Base-by-base conservation (phyloP, 2,113 vertebrate genomes). In the Buteo buteo region DNA sequence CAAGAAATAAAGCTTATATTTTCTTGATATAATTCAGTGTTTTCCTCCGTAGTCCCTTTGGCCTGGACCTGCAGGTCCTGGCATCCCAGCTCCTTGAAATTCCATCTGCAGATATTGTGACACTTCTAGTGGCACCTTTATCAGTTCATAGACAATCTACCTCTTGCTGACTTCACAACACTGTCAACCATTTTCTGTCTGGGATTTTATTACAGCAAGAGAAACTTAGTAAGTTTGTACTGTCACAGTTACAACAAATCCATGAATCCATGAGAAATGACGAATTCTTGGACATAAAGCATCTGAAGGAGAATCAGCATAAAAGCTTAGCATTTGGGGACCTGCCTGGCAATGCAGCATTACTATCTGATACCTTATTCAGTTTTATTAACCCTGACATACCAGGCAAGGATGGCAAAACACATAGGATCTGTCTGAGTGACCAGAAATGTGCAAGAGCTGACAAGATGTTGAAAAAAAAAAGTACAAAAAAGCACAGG, bases 401-500 rank as follows among this genome's bases (percentile, higher is more conserved):
- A 28, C 5, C 40, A 32, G 32, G 73, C 24, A 45, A 67, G n/a
- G 16, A 64, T 32, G 19, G n/a, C 19, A 88, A 90, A 82, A 16
- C 20, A 80, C 20, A 20, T 16, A 66, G 5, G 16, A 66, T 62
- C 16, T 73, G 13, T 10, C 20, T 83, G 40, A 89, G 7, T 62
- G 20, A 45, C 14, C 25, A 78, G 32, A 93, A 86, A 81, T 24
- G 2, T 80, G 22, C 57, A 70, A 93, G 11, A 84, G 4, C 7
- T 49, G 16, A 86, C 36, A 74, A 78, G 38, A 15, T 0, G 7
- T 10, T 76, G 44, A 58, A 55, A 7, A 44, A 6, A 52, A 11
- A 31, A 28, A 24, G 4, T 1, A 10, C 3, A 20, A 66, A 71
- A 80, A 70, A 34, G 1, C 16, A 52, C 2, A 7, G 3, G 2